A percentile compares a stretch with the other conserved stretches of the same genome.
Evolutionary conservation across 2,113 vertebrate species (phyloP).

Genomic region (Propithecus coquereli): DNA sequence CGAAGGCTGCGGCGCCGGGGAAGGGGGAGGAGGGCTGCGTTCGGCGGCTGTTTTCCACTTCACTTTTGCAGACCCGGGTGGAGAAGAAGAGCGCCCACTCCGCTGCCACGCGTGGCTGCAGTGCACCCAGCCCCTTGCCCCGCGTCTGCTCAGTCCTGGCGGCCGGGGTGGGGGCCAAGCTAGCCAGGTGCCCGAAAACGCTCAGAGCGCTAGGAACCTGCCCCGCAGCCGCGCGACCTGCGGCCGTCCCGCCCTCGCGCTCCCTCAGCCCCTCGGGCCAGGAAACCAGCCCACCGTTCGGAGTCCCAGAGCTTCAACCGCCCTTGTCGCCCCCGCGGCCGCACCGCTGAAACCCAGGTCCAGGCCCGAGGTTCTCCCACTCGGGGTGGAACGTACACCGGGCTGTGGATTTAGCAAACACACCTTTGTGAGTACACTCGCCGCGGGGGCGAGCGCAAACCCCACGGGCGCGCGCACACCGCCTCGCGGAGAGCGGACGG

Average conservation of each 20-base stretch:
- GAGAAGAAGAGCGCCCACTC: neutral
- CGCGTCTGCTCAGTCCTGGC: neutral
- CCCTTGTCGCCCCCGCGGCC: neutral
- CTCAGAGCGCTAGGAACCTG: neutral
- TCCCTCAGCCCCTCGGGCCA: neutral
- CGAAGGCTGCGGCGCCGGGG: neutral
- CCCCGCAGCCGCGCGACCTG: neutral
- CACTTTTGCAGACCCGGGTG: conserved; percentile 52
- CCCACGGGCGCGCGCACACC: neutral
- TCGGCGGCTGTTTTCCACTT: conserved; percentile 46
- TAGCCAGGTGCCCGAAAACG: neutral
- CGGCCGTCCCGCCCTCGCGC: conserved; percentile 29
- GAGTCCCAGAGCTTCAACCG: neutral
- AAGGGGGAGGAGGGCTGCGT: neutral
- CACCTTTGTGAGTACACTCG: conserved; percentile 56
- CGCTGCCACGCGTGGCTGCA: neutral
- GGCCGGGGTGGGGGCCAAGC: neutral
- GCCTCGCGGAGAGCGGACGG: neutral
- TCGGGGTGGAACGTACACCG: neutral
- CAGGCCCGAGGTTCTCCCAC: neutral
- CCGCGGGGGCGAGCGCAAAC: neutral
- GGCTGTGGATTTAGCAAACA: neutral
- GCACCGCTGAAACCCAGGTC: neutral
- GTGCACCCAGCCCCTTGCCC: neutral
- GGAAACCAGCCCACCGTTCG: neutral